Evolutionary conservation across 37 sponge, comb jelly and placozoan species (phyloP).

Genomic region (Dysidea cf. avara): DNA sequence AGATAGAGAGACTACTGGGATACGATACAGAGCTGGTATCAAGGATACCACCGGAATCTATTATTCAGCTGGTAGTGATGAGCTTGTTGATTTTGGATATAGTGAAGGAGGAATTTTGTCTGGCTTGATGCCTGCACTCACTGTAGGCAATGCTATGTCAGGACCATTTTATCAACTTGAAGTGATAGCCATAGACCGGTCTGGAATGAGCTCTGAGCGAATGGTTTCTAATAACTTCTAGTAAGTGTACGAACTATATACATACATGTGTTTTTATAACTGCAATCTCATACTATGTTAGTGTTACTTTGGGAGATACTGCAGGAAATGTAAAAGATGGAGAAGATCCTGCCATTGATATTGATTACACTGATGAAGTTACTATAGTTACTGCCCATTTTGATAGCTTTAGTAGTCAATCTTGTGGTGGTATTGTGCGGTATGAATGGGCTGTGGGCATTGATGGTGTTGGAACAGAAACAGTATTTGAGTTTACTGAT

Average conservation of each 20-base stretch:
- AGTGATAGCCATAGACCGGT: slow-evolving; percentile 54
- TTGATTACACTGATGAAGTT: slow-evolving; percentile 64
- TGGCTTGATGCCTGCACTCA: slow-evolving; percentile 4
- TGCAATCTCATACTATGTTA: neutral
- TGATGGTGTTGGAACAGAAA: slow-evolving; percentile 17
- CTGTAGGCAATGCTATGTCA: neutral
- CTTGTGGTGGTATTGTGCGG: slow-evolving; percentile 65
- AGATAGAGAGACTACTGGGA: slow-evolving; percentile 49
- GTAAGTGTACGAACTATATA: slow-evolving; percentile 11
- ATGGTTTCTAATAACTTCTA: slow-evolving; percentile 27
- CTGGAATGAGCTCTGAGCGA: slow-evolving; percentile 27
- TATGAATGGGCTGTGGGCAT: slow-evolving; percentile 77
- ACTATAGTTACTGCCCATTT: slow-evolving; percentile 63
- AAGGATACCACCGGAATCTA: slow-evolving; percentile 14
- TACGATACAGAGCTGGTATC: slow-evolving; percentile 46
- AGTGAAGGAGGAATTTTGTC: slow-evolving; percentile 21
- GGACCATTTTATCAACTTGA: slow-evolving; percentile 44
- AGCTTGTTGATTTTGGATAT: slow-evolving; percentile 7
- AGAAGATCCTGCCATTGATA: slow-evolving; percentile 43
- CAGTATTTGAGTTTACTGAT: slow-evolving; percentile 52
- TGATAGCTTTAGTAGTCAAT: slow-evolving; percentile 55
- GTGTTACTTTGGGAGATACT: slow-evolving; percentile 55
- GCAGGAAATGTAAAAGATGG: slow-evolving; percentile 75
- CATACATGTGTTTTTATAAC: neutral
- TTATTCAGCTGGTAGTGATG: slow-evolving; percentile 12